These are phyloP conservation scores for Aphidius gifuensis DNA, from an alignment of 1,140 invertebrate genomes.

Conservation along the genomic window DNA sequence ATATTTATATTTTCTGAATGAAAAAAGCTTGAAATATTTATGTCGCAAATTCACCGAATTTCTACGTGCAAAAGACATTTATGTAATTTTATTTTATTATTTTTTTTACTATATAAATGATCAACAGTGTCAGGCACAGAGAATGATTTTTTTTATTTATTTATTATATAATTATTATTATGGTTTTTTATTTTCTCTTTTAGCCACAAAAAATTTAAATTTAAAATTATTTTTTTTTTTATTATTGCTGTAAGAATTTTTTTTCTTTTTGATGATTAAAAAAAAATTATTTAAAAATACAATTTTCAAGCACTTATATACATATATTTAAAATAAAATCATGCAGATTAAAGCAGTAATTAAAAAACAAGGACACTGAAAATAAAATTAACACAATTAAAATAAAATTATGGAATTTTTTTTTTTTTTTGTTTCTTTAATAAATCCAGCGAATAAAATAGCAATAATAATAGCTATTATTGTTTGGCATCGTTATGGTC, in stretches of 20 bases:
- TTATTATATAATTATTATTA: no score
- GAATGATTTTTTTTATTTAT: constrained; percentile 3
- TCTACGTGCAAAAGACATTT: no score
- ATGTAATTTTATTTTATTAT: no score
- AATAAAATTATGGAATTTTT: constrained; percentile 40
- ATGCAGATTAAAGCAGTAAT: constrained; percentile 11
- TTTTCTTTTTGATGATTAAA: background rate
- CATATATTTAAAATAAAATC: background rate
- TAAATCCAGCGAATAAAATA: constrained; percentile 36
- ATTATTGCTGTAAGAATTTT: no score
- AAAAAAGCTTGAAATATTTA: no score
- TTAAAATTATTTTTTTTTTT: background rate
- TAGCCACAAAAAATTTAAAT: no score
- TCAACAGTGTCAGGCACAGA: constrained; percentile 1
- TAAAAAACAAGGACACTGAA: constrained; percentile 23
- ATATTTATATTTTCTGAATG: no score
- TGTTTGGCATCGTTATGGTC: constrained; percentile 51
- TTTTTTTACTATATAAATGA: no score
- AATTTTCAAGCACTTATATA: background rate
- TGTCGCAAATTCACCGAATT: no score
- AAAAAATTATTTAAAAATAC: no score
- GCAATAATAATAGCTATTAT: constrained; percentile 45
- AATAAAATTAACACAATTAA: constrained; percentile 34
- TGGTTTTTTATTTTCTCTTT: no score
- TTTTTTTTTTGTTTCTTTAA: constrained; percentile 32